Evolutionary conservation across 2,113 vertebrate species (phyloP), one percentile per base, ranked within the genome.

Genomic region (Dasypus novemcinctus): DNA sequence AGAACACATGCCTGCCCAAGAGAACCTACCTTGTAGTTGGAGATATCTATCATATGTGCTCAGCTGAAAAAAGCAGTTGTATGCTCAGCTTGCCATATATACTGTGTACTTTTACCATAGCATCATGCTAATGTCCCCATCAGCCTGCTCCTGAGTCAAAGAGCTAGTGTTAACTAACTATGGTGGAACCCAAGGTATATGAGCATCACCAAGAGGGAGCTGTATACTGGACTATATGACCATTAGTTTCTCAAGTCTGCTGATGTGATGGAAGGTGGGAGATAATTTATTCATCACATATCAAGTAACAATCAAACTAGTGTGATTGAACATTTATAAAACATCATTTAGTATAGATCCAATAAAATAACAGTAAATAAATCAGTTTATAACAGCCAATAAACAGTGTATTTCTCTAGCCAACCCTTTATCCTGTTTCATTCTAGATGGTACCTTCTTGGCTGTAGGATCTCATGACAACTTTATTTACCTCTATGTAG

Each of bases 381-480:
- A 68, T 74, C 29, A 82, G 7, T 38, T 59, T 59, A 41, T 29
- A 75, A 49, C 33, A 80, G 31, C 74, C 64, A 69, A 38, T 72
- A 78, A 36, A 68, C 41, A 41, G 0, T 75, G 25, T 49, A 81
- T 92, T 92, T 91, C 69, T 83, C 8, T 23, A 71, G 46, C 93
- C 1, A 81, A 36, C 54, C 96, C 93, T 75, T 95, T 97, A 97
- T 97, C 33, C 74, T 86, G 3, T 96, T 94, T 68, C 92, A 18
- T 98, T 98, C 43, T 97, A 99, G 99, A 99, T 98, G 99, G 99
- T 85, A 97, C 97, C 92, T 98, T 99, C 97, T 98, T 99, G 98
- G 99, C 99, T 87, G 99, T 99, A 74, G 99, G 99, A 95, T 99
- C 99, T 95, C 99, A 99, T 4, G 99, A 99, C 98, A 99, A 99